Percentiles rank a stretch among this genome's conserved stretches.
These are phyloP conservation scores for Gerris lacustris DNA, from an alignment of 2,888 invertebrate genomes.

Conservation along the genomic window DNA sequence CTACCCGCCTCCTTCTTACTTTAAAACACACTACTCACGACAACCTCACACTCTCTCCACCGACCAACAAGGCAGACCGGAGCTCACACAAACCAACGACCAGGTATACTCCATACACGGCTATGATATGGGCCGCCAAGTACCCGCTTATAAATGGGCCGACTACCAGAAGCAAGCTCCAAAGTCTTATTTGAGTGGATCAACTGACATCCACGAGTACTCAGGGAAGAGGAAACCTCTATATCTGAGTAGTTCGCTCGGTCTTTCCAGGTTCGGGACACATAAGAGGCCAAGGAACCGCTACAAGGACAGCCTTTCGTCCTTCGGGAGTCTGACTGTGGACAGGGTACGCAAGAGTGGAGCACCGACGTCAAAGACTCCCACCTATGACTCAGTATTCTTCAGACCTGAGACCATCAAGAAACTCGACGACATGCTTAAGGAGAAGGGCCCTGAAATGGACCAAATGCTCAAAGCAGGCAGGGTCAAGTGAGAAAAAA, in stretches of 20 bases:
- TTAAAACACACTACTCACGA: no score
- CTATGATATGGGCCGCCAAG: background rate
- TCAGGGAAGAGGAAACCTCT: background rate
- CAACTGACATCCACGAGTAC: background rate
- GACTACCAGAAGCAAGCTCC: background rate
- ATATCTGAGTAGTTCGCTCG: background rate
- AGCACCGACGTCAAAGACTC: background rate
- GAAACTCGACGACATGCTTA: background rate
- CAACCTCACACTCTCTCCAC: no score
- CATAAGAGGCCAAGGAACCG: background rate
- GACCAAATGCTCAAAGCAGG: background rate
- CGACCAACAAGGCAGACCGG: no score
- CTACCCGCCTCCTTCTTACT: no score
- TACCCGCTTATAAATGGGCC: background rate
- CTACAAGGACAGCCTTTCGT: background rate
- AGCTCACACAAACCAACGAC: background rate
- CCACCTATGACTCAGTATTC: background rate
- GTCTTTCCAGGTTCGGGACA: background rate
- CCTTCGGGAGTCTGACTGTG: background rate
- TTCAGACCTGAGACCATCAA: background rate
- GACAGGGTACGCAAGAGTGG: background rate
- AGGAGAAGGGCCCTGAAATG: background rate
- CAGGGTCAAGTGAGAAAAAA: no score
- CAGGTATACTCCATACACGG: background rate
- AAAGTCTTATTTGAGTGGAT: background rate